Evolutionary conservation across 2,888 invertebrate genomes (phyloP).

Genomic region (Latrodectus hesperus): DNA sequence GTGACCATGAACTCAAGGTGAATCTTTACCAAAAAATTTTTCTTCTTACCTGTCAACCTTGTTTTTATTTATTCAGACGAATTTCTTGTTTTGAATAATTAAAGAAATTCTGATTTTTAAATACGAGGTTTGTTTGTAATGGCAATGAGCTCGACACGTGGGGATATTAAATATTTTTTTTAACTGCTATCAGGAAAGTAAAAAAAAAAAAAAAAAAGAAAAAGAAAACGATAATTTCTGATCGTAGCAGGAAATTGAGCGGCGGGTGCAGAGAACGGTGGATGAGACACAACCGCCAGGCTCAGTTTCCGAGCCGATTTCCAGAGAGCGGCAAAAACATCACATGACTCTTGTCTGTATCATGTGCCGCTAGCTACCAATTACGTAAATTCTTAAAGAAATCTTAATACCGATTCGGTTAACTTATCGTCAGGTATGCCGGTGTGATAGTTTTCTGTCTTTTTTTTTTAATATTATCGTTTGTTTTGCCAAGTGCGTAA

Average conservation of each 20-base stretch:
- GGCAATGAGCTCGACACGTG: too few relatives aligned
- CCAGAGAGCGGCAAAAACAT: background rate
- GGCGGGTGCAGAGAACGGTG: background rate
- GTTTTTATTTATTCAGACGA: too few relatives aligned
- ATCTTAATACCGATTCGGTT: slow-evolving; percentile 32
- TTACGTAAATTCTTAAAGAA: slow-evolving; percentile 38
- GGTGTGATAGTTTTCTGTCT: background rate
- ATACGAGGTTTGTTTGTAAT: too few relatives aligned
- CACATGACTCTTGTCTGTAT: slow-evolving; percentile 55
- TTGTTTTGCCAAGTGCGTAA: background rate
- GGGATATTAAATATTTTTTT: background rate
- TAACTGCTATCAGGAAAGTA: background rate
- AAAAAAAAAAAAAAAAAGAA: background rate
- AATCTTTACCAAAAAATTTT: too few relatives aligned
- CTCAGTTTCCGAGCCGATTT: background rate
- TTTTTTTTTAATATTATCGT: background rate
- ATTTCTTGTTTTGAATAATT: too few relatives aligned
- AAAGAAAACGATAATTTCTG: background rate
- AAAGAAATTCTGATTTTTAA: too few relatives aligned
- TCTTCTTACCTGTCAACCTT: too few relatives aligned
- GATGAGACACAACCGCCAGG: background rate
- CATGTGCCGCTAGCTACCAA: slow-evolving; percentile 31
- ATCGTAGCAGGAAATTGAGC: background rate
- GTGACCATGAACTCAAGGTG: too few relatives aligned
- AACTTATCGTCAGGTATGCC: slow-evolving; percentile 33